Evolutionary conservation across 2,797 vertebrate species (phyloP).

Genomic region (Pogonophryne albipinna): DNA sequence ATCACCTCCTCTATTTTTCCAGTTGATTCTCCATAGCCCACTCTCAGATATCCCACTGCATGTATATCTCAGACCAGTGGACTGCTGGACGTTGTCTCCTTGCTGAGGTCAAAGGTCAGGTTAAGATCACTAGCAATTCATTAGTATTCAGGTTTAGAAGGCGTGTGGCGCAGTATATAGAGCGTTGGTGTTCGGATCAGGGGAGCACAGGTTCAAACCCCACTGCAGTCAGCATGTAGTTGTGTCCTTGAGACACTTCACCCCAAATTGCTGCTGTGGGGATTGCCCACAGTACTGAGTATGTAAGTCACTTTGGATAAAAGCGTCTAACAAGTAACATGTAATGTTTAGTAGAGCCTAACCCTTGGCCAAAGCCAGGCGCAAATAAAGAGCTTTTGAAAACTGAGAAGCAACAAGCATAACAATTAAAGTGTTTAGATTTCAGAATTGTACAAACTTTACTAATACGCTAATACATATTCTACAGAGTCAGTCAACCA

Average conservation of each 20-base stretch:
- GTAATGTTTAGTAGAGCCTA: slow-evolving; percentile 36
- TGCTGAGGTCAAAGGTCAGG: slow-evolving; percentile 60
- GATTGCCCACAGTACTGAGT: no score
- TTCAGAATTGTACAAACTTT: not conserved
- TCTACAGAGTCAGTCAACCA: not conserved
- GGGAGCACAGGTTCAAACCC: no score
- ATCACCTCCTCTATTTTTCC: slow-evolving; percentile 30
- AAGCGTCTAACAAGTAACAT: no score
- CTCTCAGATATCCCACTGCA: slow-evolving; percentile 33
- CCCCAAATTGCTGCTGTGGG: no score
- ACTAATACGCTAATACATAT: not conserved
- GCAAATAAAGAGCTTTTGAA: slow-evolving; percentile 57
- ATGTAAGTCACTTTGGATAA: no score
- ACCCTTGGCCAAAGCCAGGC: slow-evolving; percentile 38
- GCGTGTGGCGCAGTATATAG: no score
- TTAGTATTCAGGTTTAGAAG: slow-evolving; percentile 59
- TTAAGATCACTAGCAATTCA: slow-evolving; percentile 62
- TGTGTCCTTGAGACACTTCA: no score
- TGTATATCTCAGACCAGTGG: slow-evolving; percentile 39
- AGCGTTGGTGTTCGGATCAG: no score
- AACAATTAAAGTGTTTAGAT: no score
- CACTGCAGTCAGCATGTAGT: no score
- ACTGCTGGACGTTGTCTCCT: slow-evolving; percentile 59
- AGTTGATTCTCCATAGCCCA: slow-evolving; percentile 32
- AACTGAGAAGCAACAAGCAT: slow-evolving; percentile 27